phyloP scores from a whole-genome alignment of 2,797 vertebrate species.

The Danio jaintianensis region DNA sequence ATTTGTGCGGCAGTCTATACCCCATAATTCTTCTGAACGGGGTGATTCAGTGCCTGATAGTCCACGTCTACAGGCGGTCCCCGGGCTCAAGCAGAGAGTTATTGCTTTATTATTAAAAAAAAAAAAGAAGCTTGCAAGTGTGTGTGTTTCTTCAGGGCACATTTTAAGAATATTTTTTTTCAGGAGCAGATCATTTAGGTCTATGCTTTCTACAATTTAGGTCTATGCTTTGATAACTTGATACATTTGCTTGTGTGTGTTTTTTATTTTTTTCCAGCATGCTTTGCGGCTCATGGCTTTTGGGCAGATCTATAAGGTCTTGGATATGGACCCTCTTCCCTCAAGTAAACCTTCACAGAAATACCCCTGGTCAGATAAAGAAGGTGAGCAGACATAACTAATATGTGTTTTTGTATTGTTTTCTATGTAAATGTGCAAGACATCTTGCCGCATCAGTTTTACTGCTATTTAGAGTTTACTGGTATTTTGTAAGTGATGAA shows the following conservation, averaged over 20 bases:
- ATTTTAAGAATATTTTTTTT: neutral
- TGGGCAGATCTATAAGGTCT: constrained; percentile 96
- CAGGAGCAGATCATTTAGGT: neutral
- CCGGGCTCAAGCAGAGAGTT: constrained; percentile 11
- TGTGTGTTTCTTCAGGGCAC: neutral
- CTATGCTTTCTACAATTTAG: no score
- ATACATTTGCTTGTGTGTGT: constrained; percentile 17
- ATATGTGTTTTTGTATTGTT: neutral
- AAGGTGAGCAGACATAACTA: constrained; percentile 82
- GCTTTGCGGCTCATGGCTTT: constrained; percentile 95
- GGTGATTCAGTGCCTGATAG: constrained; percentile 3
- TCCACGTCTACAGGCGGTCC: constrained; percentile 11
- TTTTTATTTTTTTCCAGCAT: constrained; percentile 82
- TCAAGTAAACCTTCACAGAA: constrained; percentile 97
- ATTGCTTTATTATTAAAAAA: constrained; percentile 23
- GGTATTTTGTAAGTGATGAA: no score
- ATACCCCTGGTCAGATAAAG: constrained; percentile 96
- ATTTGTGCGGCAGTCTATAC: constrained; percentile 25
- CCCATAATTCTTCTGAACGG: constrained; percentile 44
- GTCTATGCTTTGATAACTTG: neutral
- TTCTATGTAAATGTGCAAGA: no score
- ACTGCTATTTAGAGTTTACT: no score
- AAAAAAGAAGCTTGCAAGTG: neutral
- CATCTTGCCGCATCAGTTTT: no score
- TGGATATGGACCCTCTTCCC: constrained; percentile 98